Base-by-base conservation (phyloP, 2,113 vertebrate genomes). In the Nerophis lumbriciformis region DNA sequence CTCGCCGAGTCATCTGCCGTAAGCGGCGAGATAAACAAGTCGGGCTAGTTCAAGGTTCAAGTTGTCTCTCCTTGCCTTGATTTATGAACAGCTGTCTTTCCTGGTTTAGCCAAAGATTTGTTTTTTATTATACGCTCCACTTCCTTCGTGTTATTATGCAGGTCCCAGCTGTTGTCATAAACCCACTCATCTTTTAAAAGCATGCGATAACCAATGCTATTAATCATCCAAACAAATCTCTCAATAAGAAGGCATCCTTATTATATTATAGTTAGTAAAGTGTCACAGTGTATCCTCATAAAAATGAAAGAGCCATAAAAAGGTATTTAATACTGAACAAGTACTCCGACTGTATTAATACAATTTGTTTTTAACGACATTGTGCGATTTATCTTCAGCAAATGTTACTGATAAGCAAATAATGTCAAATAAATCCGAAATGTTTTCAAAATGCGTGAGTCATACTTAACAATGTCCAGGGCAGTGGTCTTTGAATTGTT, bases 1-100 rank as follows among this genome's bases (percentile, higher is more conserved):
- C 55, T 21, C 60, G 53, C 47, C 55, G 62, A 72, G 53, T 36
- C 44, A 49, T 65, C 63, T 4, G 52, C 59, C 59, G 53, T 38
- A 50, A 48, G 5, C 49, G 19, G 10, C 38, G 58, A 62, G 42
- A 56, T 75, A 49, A 59, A 77, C 55, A 36, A 37, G 16, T 65
- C n/a, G 37, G 54, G 6, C 8, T 12, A 9, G 53, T 35, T 68
- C 11, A 59, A 62, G 35, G 47, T 53, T 68, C 48, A 71, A 38
- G 71, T 59, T 62, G 51, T 65, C 48, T 44, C 37, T 21, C 12
- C 42, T 59, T 8, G 14, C 52, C n/a, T n/a, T 13, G 42, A 44
- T 44, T 19, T 11, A 12, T 0, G 12, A 53, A 37, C 48, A 37
- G 51, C 7, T 9, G 39, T 65, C 48, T 37, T 63, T n/a, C 53